Percentiles rank a stretch among this genome's conserved stretches.
phyloP scores from a whole-genome alignment of 1,140 invertebrate genomes.

The Chymomyza costata region DNA sequence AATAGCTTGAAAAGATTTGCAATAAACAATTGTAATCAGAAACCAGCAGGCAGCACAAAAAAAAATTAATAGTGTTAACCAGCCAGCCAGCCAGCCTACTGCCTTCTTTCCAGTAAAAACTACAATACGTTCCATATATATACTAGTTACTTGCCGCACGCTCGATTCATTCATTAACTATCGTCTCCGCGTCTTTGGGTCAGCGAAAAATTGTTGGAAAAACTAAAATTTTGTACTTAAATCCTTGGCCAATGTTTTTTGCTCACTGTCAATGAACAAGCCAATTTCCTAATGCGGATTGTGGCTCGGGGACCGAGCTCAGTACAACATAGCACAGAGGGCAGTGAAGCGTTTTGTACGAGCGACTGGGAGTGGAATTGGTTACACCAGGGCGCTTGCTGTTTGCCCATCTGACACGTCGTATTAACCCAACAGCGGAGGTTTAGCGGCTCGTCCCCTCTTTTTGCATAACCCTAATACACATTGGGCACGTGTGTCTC shows the following conservation, averaged over 20 bases:
- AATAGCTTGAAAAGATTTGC: not conserved
- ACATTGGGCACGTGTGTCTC: too few relatives aligned
- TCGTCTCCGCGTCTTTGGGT: not conserved
- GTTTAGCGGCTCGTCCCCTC: too few relatives aligned
- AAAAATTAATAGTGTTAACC: too few relatives aligned
- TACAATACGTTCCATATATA: too few relatives aligned
- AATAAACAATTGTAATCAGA: constrained; percentile 1
- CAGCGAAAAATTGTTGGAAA: too few relatives aligned
- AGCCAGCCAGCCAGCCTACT: constrained; percentile 19
- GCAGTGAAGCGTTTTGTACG: too few relatives aligned
- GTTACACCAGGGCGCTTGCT: too few relatives aligned
- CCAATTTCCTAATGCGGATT: constrained; percentile 25
- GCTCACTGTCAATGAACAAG: constrained; percentile 5
- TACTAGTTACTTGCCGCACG: constrained; percentile 20
- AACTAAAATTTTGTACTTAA: too few relatives aligned
- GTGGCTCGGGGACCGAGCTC: constrained; percentile 7
- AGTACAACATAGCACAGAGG: not conserved
- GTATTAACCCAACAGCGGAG: constrained; percentile 11
- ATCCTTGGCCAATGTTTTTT: too few relatives aligned
- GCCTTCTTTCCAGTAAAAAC: too few relatives aligned
- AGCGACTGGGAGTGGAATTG: too few relatives aligned
- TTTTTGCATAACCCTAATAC: too few relatives aligned
- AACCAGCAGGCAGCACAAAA: not conserved
- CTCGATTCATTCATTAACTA: not conserved
- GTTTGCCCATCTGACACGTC: constrained; percentile 8